Base-by-base conservation (phyloP, 2,888 invertebrate species). In the Dasypolia templi region DNA sequence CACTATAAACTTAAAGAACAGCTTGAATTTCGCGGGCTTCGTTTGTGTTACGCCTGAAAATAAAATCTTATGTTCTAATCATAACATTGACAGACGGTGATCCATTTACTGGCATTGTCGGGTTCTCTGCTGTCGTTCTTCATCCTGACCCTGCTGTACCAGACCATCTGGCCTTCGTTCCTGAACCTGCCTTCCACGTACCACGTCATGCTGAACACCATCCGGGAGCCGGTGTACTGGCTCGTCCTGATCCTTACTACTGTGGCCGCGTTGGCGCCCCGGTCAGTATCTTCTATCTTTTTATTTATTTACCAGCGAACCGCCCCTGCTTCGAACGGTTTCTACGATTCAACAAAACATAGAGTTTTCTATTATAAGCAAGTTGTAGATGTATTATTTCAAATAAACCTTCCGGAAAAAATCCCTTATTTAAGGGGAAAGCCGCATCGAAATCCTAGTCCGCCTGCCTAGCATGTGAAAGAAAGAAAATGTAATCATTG, bases 111-210 rank as follows among this genome's bases (percentile, higher is more conserved):
- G 73, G 98, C 98, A 63, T 97, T 99, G 90, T 89, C 97, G 69
- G 96, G 98, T 42, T 99, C 99, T 80, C 96, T 99, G 89, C 96
- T 97, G 59, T 96, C 98, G 78, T 99, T 98, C 96, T 98, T 98
- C 94, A 96, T 97, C 86, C 98, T 99, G 94, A 98, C 98, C 79
- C 95, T 99, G 75, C 91, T 98, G 67, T 99, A 99, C 96, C 98
- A 99, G 95, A 96, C 97, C 17, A 93, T 98, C 84, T 98, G 98
- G 93, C 97, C 98, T 82, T 97, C 97, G 86, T 98, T 98, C 93
- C 97, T 98, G 92, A 98, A 97, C 74, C 96, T 99, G 88, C 98
- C 98, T 55, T 98, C 98, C 88, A 99, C 98, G 42, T 99, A 98
- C 94, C 98, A 98, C 97, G 98, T 99, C 72, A 98, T 99, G 94